Conservation (phyloP, 2,113 vertebrate genomes). For the Lampris incognitus region DNA sequence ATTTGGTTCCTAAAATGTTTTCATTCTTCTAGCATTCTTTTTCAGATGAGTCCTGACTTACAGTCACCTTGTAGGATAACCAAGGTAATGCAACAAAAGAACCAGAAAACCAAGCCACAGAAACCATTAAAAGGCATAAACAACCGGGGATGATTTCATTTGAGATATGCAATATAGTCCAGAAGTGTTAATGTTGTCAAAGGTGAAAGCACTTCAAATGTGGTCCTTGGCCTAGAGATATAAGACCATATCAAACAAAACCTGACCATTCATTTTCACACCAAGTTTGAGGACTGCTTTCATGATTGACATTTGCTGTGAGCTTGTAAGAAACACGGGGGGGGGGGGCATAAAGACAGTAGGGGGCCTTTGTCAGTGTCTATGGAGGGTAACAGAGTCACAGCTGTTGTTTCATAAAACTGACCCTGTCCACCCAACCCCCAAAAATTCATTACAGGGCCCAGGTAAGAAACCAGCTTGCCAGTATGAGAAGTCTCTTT, state of each 20-base stretch:
- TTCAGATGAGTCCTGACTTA: not conserved
- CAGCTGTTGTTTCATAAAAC: slow-evolving; percentile 36
- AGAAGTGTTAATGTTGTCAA: not conserved
- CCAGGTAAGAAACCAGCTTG: not conserved
- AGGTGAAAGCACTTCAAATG: not conserved
- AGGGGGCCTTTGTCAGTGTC: slow-evolving; percentile 51
- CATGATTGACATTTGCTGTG: slow-evolving; percentile 6
- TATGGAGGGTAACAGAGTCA: slow-evolving; percentile 33
- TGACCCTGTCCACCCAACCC: slow-evolving; percentile 17
- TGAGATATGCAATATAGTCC: not conserved
- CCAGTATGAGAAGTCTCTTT: too few relatives aligned
- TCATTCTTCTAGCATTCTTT: not conserved
- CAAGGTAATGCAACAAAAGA: too few relatives aligned
- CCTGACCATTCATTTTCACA: not conserved
- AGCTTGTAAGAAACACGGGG: not conserved
- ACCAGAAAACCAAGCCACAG: too few relatives aligned
- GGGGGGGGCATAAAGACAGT: slow-evolving; percentile 6
- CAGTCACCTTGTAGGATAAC: too few relatives aligned
- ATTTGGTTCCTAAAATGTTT: not conserved
- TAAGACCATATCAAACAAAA: not conserved
- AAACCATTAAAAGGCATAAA: too few relatives aligned
- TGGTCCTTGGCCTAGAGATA: not conserved
- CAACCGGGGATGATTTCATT: not conserved
- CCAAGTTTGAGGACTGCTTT: not conserved
- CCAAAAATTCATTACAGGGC: not conserved